Conservation (phyloP, 2,888 invertebrate species). For the Formica aserva region DNA sequence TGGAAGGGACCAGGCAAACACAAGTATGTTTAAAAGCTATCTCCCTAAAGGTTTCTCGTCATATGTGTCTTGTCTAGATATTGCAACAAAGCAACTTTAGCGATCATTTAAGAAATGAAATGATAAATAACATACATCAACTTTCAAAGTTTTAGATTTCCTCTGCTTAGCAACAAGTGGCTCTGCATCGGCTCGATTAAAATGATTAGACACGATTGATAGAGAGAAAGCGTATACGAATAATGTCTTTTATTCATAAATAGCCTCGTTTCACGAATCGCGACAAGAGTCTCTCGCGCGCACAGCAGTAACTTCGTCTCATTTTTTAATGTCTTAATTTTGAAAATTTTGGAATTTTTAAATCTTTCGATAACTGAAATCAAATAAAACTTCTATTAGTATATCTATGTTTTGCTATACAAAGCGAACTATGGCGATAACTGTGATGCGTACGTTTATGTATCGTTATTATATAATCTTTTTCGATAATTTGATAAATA, state of each 20-base stretch:
- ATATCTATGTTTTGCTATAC: no score
- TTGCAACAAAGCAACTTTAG: conserved; percentile 50
- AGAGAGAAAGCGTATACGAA: not conserved
- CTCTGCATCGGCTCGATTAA: not conserved
- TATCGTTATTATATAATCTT: not conserved
- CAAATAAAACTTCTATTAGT: no score
- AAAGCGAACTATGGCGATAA: not conserved
- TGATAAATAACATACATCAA: conserved; percentile 54
- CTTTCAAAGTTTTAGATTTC: conserved; percentile 38
- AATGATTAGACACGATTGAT: conserved; percentile 2
- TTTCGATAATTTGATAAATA: not conserved
- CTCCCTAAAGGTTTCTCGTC: conserved; percentile 68
- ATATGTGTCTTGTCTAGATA: conserved; percentile 56
- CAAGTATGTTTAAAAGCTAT: conserved; percentile 75
- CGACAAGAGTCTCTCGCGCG: no score
- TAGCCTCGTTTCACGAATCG: not conserved
- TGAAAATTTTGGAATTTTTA: not conserved
- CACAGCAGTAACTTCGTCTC: not conserved
- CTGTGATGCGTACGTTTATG: not conserved
- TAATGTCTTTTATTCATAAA: not conserved
- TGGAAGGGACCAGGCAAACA: conserved; percentile 61
- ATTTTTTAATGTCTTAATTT: not conserved
- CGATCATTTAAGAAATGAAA: conserved; percentile 61
- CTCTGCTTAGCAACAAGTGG: conserved; percentile 55
- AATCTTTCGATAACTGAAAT: no score